Evolutionary conservation across 37 sponge, comb jelly and placozoan species (phyloP), one percentile per base, ranked within the genome.

Genomic region (Cliona cf. orientalis): DNA sequence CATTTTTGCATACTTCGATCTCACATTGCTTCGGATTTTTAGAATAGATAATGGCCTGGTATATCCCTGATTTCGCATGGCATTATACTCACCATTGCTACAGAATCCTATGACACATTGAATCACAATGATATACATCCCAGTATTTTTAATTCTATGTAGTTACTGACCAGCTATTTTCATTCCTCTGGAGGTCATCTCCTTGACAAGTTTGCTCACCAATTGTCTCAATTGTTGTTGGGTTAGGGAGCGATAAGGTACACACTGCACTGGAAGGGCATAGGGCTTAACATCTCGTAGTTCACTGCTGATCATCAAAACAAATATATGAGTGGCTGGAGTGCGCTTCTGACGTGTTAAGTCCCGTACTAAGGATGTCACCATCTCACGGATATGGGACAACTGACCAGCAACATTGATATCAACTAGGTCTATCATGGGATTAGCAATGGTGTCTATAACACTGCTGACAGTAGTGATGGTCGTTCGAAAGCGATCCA

Each of bases 261-360:
- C 4, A n/a, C 68, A 70, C 63, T 75, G 75, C 6, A 83, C 75
- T 31, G 84, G 75, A 19, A 81, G 17, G 46, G 82, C 82, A 71
- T 81, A 81, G 3, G 82, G 82, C 43, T 81, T 81, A 17, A 2
- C 40, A 41, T 65, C 34, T 53, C 82, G 21, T 7, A 3, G 46
- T 45, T 81, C 82, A 31, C 37, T 23, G 19, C 72, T 73, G 25
- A 81, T 73, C 82, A 74, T 72, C 35, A 81, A 23, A 4, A 78
- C 70, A 34, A 69, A 39, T 11, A 69, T 23, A n/a, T 69, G 70
- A 17, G 70, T 37, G 9, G 70, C 70, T n/a, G 25, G 41, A 37
- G 42, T 35, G 9, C 70, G 70, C 41, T 39, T 29, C 12, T 35
- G 23, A 11, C 42, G 40, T 11, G 12, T n/a, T 7, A 69, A 9